A percentile compares a stretch with the other conserved stretches of the same genome.
Evolutionary conservation across 2,888 invertebrate species (phyloP).

Genomic region (Ophioninae sp.): DNA sequence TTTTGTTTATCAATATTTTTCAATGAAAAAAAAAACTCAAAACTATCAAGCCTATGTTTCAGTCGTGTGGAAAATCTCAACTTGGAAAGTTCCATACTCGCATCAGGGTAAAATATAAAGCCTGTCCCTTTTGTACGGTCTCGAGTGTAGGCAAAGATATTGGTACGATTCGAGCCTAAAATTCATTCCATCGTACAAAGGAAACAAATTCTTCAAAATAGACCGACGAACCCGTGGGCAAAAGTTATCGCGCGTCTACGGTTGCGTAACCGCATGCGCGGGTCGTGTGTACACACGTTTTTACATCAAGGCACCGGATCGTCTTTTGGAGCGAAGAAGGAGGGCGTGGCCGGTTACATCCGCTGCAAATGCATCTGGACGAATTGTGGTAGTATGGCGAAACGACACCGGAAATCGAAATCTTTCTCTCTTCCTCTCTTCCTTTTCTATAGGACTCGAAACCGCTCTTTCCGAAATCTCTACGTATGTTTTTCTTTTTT

Average conservation of each 20-base stretch:
- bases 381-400: constrained; percentile 26
- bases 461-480: constrained; percentile 1
- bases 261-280: background rate
- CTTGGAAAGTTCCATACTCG: background rate
- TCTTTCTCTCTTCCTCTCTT: constrained; percentile 26
- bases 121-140: background rate
- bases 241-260: background rate
- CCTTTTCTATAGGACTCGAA: background rate
- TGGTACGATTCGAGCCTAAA: background rate
- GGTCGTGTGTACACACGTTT: background rate
- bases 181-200: background rate
- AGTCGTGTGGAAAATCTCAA: background rate
- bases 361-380: constrained; percentile 41
- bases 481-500: background rate
- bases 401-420: constrained; percentile 65
- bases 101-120: background rate
- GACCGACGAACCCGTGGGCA: background rate
- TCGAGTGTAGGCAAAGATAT: background rate
- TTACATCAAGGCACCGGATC: constrained; percentile 5
- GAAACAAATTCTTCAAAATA: background rate
- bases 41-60: background rate
- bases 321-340: constrained; percentile 26
- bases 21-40: background rate
- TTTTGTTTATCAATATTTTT: background rate
- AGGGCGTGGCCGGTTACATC: constrained; percentile 55